Evolutionary conservation across 2,797 vertebrate species (phyloP), one percentile per base, ranked within the genome.

Genomic region (Mycteria americana): DNA sequence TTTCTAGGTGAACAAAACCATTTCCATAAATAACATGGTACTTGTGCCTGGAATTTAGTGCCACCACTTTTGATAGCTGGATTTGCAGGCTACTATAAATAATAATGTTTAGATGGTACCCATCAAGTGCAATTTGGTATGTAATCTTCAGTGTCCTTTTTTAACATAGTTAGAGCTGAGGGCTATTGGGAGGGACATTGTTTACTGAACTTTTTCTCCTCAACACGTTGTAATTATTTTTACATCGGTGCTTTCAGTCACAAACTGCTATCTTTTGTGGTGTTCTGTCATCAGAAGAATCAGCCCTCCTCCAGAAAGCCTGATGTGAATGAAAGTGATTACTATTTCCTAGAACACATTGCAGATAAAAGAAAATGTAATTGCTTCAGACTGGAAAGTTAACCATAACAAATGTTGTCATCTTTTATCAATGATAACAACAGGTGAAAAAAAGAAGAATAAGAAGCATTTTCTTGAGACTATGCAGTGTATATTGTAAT

Each of bases 371-470:
- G 74, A 92, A 79, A 79, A 77, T 53, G 45, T 88, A 93, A 96
- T 93, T 83, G 62, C 57, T 95, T 90, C 67, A 84, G 95, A 95
- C 76, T 82, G 65, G 57, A 88, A 94, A 90, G 81, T 81, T 95
- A 96, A 93, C 74, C 53, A 50, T 96, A 95, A 88, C 64, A 93
- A 94, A 85, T 86, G 31, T 87, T 96, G 95, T 90, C 88, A 93
- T 95, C 65, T 96, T 96, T 96, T 96, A 94, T 97, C 95, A 96
- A 82, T 95, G 70, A 39, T 76, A 95, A 96, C 92, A 97, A 93
- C 84, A 96, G 95, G 84, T 96, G 77, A 93, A 91, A 87, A 70
- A 62, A 85, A 54, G 76, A 76, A 69, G 35, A 73, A 33, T 12
- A 53, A 76, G 43, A n/a, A 75, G 23, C 23, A 11, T 90, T 92